A percentile compares a stretch with the other conserved stretches of the same genome.
Conservation (phyloP, 2,113 vertebrate species). For the Salvator merianae region DNA sequence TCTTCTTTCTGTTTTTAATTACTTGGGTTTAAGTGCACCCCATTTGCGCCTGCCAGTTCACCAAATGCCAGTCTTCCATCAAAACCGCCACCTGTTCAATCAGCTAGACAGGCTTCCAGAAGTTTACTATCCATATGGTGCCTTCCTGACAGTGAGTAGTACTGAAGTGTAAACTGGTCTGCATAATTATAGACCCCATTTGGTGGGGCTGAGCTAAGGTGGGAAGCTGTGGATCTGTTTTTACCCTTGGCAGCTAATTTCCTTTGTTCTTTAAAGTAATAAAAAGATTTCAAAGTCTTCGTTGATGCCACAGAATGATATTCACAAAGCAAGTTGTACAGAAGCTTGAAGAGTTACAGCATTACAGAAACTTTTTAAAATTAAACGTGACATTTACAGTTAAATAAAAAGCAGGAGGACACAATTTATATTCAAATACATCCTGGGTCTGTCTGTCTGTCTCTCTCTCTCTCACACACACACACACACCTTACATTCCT, state of each 20-base stretch:
- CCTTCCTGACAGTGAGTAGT: slow-evolving; percentile 37
- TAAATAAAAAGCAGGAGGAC: background rate
- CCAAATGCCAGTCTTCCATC: slow-evolving; percentile 51
- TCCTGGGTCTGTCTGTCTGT: background rate
- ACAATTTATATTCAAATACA: background rate
- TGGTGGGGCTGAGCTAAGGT: background rate
- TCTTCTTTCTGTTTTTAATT: slow-evolving; percentile 9
- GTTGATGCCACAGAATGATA: background rate
- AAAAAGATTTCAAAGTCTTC: background rate
- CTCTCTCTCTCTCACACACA: background rate
- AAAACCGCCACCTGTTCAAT: slow-evolving; percentile 65
- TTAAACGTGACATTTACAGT: no score
- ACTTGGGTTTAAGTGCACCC: slow-evolving; percentile 28
- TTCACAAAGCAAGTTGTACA: background rate
- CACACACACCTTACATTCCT: background rate
- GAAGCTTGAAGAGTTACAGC: background rate
- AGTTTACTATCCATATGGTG: slow-evolving; percentile 59
- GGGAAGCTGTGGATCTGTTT: background rate
- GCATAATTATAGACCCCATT: slow-evolving; percentile 13
- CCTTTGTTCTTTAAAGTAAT: slow-evolving; percentile 32
- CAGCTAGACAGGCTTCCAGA: slow-evolving; percentile 39
- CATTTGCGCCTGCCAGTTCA: slow-evolving; percentile 47
- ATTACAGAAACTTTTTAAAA: background rate
- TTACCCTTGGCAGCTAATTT: background rate
- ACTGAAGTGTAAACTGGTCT: background rate